Conservation (phyloP, 2,113 vertebrate genomes). For the Murina feae region DNA sequence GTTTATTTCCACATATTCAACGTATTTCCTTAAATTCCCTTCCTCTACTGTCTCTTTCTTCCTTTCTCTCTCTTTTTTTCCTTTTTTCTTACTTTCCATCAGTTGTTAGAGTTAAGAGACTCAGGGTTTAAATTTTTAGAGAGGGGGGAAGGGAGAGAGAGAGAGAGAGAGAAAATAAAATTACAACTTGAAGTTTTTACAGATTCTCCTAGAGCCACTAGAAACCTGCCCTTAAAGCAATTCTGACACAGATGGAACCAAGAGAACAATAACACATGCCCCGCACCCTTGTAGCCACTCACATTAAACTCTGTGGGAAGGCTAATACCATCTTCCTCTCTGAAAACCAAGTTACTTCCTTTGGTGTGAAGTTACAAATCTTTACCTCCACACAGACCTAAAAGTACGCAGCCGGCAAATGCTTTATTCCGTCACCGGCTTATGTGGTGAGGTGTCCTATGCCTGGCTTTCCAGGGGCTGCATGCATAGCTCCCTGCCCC, state of each 20-base stretch:
- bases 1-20: not conserved
- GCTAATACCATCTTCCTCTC: not conserved
- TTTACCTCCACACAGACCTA: not conserved
- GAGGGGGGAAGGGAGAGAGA: not conserved
- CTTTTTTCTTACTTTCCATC: not conserved
- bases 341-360: constrained; percentile 25
- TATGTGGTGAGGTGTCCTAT: not conserved
- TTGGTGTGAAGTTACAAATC: not conserved
- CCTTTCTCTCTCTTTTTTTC: not conserved
- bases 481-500: not conserved
- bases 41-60: not conserved
- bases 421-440: not conserved
- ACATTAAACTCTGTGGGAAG: not conserved
- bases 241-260: not conserved
- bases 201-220: not conserved
- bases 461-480: not conserved
- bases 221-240: not conserved
- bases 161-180: not conserved
- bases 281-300: not conserved
- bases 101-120: not conserved
- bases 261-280: not conserved
- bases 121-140: not conserved
- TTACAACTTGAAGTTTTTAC: not conserved
- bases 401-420: not conserved
- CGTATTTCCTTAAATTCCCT: not conserved